These are phyloP conservation scores for Rhodinocichla rosea DNA, from an alignment of 2,113 vertebrate genomes.

Conservation along the genomic window DNA sequence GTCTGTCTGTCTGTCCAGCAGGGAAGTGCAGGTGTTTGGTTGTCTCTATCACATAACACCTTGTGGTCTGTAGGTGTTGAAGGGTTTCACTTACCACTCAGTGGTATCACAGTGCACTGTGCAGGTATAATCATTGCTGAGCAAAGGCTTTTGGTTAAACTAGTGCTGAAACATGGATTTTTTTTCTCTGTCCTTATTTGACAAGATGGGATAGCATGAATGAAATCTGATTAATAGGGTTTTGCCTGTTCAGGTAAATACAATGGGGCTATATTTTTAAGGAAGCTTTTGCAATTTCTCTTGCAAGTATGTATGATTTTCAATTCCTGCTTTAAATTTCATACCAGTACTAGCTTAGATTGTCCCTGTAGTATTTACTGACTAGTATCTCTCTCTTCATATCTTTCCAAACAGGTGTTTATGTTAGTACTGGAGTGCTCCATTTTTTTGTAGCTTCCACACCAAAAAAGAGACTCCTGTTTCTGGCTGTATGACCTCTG, in stretches of 20 bases:
- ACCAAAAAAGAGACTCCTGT: background rate
- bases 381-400: background rate
- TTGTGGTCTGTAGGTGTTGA: background rate
- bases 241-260: background rate
- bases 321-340: background rate
- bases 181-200: background rate
- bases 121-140: background rate
- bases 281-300: background rate
- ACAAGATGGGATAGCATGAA: background rate
- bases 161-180: background rate
- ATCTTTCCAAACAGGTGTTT: background rate
- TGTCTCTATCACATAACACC: background rate
- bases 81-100: background rate
- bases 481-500: background rate
- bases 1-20: background rate
- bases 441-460: background rate
- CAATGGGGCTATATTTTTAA: background rate
- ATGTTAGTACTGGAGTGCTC: background rate
- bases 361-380: background rate
- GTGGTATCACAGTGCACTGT: rapidly evolving
- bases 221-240: background rate
- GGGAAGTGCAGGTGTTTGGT: background rate
- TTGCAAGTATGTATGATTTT: background rate
- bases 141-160: background rate
- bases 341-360: background rate